Evolutionary conservation across 2,797 vertebrate genomes (phyloP).

Genomic region (Enteromius thamalakanensis): DNA sequence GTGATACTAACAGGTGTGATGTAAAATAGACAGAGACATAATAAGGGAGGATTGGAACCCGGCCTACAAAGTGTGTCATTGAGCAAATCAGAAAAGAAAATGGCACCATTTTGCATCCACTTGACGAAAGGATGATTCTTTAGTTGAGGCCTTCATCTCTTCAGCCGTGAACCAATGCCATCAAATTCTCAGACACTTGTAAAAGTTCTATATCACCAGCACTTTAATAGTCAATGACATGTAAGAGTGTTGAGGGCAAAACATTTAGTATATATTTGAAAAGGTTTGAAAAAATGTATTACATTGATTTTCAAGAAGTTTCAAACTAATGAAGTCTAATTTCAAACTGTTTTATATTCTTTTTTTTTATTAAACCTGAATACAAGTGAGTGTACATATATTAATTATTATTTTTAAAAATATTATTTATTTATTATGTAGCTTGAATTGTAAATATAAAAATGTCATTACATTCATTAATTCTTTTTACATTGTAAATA

Average conservation of each 20-base stretch:
- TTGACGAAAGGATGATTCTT: conserved; percentile 84
- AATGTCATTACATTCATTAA: not conserved
- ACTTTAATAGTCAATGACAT: not conserved
- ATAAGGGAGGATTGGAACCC: conserved; percentile 73
- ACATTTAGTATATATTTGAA: not conserved
- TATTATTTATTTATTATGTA: not conserved
- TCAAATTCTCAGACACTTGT: conserved; percentile 20
- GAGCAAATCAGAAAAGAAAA: conserved; percentile 81
- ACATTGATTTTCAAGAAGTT: not conserved
- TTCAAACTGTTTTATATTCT: too few species aligned
- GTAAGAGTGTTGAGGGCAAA: not conserved
- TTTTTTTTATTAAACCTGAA: not conserved
- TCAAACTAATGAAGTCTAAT: not conserved
- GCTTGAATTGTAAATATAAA: not conserved
- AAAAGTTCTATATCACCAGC: conserved; percentile 11
- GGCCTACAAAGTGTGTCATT: conserved; percentile 73
- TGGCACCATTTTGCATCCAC: conserved; percentile 76
- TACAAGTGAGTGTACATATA: not conserved
- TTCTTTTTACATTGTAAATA: too few species aligned
- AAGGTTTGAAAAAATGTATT: not conserved
- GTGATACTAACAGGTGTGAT: conserved; percentile 90
- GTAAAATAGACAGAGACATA: conserved; percentile 74
- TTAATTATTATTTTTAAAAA: not conserved
- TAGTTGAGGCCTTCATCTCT: conserved; percentile 78
- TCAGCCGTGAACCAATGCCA: not conserved